phyloP scores from a whole-genome alignment of 2,113 vertebrate genomes.

The Tetrao urogallus region DNA sequence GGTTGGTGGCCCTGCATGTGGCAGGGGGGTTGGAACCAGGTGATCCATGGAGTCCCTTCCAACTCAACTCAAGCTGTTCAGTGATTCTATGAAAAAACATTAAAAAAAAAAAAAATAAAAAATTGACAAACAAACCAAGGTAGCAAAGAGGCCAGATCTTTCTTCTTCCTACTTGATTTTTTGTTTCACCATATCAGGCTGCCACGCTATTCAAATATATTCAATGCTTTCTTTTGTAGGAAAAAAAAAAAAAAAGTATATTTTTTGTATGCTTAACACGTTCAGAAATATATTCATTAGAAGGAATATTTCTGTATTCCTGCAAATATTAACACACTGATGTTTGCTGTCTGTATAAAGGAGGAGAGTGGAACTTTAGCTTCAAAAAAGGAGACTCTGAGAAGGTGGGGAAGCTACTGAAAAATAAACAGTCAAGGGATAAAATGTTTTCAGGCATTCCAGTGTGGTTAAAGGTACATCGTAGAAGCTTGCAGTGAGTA shows the following conservation, averaged over 20 bases:
- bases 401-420: background rate
- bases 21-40: too few species aligned
- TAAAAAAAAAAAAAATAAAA: background rate
- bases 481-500: background rate
- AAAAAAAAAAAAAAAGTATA: background rate
- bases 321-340: background rate
- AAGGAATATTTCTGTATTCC: background rate
- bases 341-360: background rate
- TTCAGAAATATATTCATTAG: background rate
- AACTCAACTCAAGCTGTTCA: too few species aligned
- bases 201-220: background rate
- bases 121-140: background rate
- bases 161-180: background rate
- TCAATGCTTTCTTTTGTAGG: background rate
- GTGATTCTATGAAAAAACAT: too few species aligned
- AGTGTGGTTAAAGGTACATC: background rate
- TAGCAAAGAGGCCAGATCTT: background rate
- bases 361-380: background rate
- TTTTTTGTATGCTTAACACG: background rate
- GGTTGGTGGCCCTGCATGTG: too few species aligned
- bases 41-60: too few species aligned
- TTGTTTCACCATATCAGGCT: background rate
- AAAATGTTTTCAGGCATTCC: background rate
- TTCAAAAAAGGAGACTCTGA: background rate
- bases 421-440: background rate